Evolutionary conservation across 2,113 vertebrate genomes (phyloP), one percentile per base, ranked within the genome.

Genomic region (Onychostruthus taczanowskii): DNA sequence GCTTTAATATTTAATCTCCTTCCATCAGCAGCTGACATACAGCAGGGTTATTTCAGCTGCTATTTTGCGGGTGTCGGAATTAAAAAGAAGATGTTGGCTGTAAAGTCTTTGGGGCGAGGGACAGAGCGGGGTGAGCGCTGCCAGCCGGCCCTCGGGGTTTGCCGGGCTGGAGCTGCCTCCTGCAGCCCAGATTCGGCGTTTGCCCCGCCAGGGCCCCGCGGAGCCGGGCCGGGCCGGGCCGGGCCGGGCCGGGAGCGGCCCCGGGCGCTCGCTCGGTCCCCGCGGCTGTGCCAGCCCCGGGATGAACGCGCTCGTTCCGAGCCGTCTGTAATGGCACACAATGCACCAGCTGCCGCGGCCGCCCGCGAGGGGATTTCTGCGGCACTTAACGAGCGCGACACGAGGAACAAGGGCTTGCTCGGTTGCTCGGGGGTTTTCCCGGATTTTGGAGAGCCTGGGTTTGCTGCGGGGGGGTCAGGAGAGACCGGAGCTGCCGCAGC

Each of bases 1-100:
- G 73, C 94, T 90, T 94, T 96, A 95, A 96, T 94, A 94, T 94
- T 94, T 96, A 90, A 92, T 92, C 94, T 94, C 93, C 81, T 90
- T 93, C 95, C 96, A 94, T 94, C 94, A 92, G 96, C 90, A 62
- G 94, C 90, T 93, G 94, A 79, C 94, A 92, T 52, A 3, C 15
- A 85, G 84, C 82, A 21, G 95, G 43, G 90, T 81, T 81, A 87
- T 93, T 94, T 84, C 92, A 93, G 85, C 74, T 37, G 81, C 84
- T 72, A 22, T 64, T 96, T 66, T 30, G 86, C 50, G 79, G 93
- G 66, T 31, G 91, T 64, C 68, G 62, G 91, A 90, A 95, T 95
- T 87, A 94, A 96, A 92, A 89, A 82, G 91, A 76, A 89, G 85
- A 85, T 43, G 75, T 67, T 41, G 80, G 37, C 39, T 28, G 77